phyloP scores from a whole-genome alignment of 2,888 invertebrate species.

The Disparrhopalites patrizii region DNA sequence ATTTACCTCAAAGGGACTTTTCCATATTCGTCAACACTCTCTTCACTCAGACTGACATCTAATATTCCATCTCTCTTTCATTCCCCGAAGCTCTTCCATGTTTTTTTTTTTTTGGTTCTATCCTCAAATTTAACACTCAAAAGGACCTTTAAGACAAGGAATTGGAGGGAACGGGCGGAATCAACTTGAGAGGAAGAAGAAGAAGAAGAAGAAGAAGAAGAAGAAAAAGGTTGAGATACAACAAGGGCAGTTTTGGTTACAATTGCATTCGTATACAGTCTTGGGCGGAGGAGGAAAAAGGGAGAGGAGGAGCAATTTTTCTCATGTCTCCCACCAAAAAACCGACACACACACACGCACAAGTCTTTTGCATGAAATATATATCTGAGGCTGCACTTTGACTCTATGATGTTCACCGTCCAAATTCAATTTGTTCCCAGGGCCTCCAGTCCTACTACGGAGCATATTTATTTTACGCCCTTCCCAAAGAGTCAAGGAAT shows the following conservation, averaged over 20 bases:
- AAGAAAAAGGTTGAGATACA: constrained; percentile 9
- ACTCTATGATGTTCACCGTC: constrained; percentile 42
- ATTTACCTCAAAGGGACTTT: too few relatives aligned
- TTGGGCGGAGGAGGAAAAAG: too few relatives aligned
- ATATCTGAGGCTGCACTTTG: constrained; percentile 43
- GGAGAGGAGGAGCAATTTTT: constrained; percentile 6
- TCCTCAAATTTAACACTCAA: too few relatives aligned
- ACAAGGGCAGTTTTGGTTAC: constrained; percentile 28
- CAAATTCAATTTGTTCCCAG: constrained; percentile 48
- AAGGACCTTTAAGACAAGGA: too few relatives aligned
- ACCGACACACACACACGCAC: too few relatives aligned
- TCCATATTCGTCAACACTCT: too few relatives aligned
- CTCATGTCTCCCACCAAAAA: constrained; percentile 16
- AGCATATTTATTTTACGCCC: constrained; percentile 48
- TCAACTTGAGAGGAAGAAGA: not conserved
- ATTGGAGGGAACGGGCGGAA: too few relatives aligned
- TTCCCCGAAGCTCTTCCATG: too few relatives aligned
- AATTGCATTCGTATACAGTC: constrained; percentile 24
- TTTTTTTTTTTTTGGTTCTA: too few relatives aligned
- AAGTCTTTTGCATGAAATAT: constrained; percentile 48
- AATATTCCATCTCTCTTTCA: too few relatives aligned
- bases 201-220: not conserved
- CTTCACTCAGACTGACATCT: too few relatives aligned
- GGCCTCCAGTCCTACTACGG: constrained; percentile 39
- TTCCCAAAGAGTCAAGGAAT: constrained; percentile 43